These are phyloP conservation scores for Danionella cerebrum DNA, from an alignment of 2,113 vertebrate genomes.

Conservation along the genomic window DNA sequence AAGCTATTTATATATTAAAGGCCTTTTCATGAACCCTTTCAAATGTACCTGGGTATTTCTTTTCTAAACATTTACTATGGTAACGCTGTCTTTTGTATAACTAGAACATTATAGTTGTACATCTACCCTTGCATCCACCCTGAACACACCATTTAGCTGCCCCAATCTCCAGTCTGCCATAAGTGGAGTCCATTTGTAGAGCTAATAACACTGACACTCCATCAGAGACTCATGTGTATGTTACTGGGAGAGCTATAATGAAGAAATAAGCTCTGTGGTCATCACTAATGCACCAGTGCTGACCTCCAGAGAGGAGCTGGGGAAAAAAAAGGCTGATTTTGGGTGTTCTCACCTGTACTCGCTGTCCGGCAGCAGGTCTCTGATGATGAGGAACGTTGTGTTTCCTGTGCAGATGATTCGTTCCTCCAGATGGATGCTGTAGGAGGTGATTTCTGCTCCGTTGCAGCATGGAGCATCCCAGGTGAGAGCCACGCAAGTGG, in stretches of 20 bases:
- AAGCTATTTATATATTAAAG: too few relatives aligned
- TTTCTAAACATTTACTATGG: too few relatives aligned
- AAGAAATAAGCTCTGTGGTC: neutral
- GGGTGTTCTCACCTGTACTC: constrained; percentile 76
- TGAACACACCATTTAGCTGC: neutral
- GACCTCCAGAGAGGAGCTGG: neutral
- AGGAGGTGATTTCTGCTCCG: constrained; percentile 82
- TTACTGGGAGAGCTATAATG: neutral
- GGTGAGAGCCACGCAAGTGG: constrained; percentile 82
- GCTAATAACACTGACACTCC: neutral
- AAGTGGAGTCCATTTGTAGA: constrained; percentile 8
- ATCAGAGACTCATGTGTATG: neutral
- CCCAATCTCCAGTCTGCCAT: neutral
- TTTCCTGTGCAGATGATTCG: constrained; percentile 68
- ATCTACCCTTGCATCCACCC: too few relatives aligned
- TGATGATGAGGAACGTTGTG: constrained; percentile 67
- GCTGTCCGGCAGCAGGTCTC: constrained; percentile 83
- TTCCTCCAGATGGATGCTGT: constrained; percentile 81
- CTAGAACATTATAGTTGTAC: too few relatives aligned
- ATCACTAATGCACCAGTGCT: constrained; percentile 13
- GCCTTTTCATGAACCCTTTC: too few relatives aligned
- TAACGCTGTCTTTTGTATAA: too few relatives aligned
- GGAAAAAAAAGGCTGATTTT: neutral
- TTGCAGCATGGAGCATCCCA: constrained; percentile 93
- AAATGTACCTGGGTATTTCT: too few relatives aligned